Base-by-base conservation (phyloP, 2,888 invertebrate species). In the Crioceris asparagi region DNA sequence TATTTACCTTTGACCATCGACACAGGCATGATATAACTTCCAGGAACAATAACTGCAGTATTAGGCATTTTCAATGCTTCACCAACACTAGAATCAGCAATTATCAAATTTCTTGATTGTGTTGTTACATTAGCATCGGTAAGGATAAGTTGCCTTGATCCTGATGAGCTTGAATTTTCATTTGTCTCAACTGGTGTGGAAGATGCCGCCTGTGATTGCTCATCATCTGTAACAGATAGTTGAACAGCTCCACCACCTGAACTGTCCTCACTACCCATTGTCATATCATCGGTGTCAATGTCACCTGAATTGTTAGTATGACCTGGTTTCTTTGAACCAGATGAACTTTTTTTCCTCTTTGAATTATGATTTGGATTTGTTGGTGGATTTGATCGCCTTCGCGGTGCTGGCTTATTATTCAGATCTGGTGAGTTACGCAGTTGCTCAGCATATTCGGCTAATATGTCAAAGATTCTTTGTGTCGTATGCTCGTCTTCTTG, bases 401-500 rank as follows among this genome's bases (percentile, higher is more conserved):
- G 69, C 1, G 84, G 84, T 1, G 84, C 84, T 0, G 84, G 84
- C 59, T 83, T 84, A 57, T 84, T 81, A 55, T 83, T 84, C 29
- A 76, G 57, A 61, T 84, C 84, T 0, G 84, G 84, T 1, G 82
- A 83, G 54, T 83, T 84, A 48, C 83, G 71, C 29, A 84, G 67
- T 54, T 84, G 83, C 52, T 84, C 84, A 32, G 82, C 82, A 57
- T 84, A 84, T 55, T 84, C 81, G 1, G 83, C 83, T 32, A 84
- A 60, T 50, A 84, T 84, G 46, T 83, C 83, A 42, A 83, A 75
- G 50, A 84, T 84, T 47, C 83, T 69, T 54, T 83, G 83, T 0
- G 83, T 81, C 0, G 84, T 84, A 56, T 83, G 81, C 54, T 83
- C 83, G 52, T 84, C 84, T 65, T 84, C 84, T 46, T 82, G 74